Percentiles rank a stretch among this genome's conserved stretches.
Evolutionary conservation across 2,113 vertebrate species (phyloP).

Genomic region (Ctenomys sociabilis): DNA sequence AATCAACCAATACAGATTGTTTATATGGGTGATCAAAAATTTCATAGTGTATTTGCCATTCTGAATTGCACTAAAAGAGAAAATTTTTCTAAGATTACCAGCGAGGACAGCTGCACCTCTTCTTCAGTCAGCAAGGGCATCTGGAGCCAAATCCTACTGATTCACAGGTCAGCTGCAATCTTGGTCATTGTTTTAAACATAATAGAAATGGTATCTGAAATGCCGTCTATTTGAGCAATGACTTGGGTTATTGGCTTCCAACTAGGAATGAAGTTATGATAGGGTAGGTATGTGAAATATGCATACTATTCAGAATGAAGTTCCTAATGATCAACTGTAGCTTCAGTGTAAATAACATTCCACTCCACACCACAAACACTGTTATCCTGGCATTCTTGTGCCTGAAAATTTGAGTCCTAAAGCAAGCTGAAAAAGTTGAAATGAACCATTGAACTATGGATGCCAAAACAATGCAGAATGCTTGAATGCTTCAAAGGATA

Average conservation of each 20-base stretch:
- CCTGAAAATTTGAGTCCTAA: slow-evolving; percentile 3
- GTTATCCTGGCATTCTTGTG: not conserved
- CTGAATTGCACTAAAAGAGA: not conserved
- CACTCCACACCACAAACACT: not conserved
- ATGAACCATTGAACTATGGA: not conserved
- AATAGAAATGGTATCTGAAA: slow-evolving; percentile 17
- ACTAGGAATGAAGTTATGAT: not conserved
- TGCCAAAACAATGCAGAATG: not conserved
- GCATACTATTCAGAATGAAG: not conserved
- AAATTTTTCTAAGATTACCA: not conserved
- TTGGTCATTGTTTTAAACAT: not conserved
- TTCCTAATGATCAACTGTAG: not conserved
- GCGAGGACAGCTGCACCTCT: not conserved
- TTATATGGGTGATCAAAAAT: slow-evolving; percentile 13
- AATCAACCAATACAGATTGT: not conserved
- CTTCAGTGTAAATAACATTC: slow-evolving; percentile 32
- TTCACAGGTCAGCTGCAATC: not conserved
- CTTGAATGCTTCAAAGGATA: not conserved
- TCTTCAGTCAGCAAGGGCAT: not conserved
- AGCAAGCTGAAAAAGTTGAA: slow-evolving; percentile 27
- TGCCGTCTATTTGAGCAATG: not conserved
- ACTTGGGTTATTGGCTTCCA: not conserved
- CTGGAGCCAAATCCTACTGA: not conserved
- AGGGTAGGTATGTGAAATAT: not conserved
- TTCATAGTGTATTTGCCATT: not conserved